Base-by-base conservation (phyloP, 2,888 invertebrate genomes). In the Phaedon cochleariae region DNA sequence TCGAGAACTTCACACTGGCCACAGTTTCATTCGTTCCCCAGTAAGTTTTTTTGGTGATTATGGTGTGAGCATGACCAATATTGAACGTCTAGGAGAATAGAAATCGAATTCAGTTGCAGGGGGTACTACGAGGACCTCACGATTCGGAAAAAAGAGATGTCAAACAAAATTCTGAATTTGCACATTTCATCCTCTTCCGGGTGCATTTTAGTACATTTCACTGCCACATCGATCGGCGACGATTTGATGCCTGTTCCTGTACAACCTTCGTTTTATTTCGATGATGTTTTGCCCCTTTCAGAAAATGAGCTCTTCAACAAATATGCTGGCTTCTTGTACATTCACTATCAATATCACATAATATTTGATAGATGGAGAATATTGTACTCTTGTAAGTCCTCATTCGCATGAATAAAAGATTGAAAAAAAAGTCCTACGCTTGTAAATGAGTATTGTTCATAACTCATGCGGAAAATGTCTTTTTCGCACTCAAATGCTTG, bases 1-100 rank as follows among this genome's bases (percentile, higher is more conserved):
- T 64, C 55, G 65, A 3, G 55, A 61, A 22, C 7, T 12, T 18
- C 68, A 65, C 45, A 70, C 65, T 1, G 68, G 65, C 5, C 66
- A 68, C 48, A 57, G 63, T 49, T 67, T 68, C n/a, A 49, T 53
- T 15, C 10, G 57, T 21, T 60, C 67, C 53, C 59, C 62, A 34
- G 34, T 10, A 4, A 34, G 6, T 10, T 9, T 9, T 7, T 10
- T 34, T 34, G 34, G 6, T 34, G 34, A 34, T 12, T 34, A 2
- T 34, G 34, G 34, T 34, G 34, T 34, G 34, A 10, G 12, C 10
- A 34, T 34, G 12, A 34, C 34, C 10, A 4, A 34, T 7, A 34
- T 34, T 12, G 12, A 34, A 34, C 34, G 34, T 34, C 12, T 34
- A 34, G 34, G 34, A 34, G 34, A 10, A 34, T 34, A 10, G 34